A percentile compares a stretch with the other conserved stretches of the same genome.
phyloP scores from a whole-genome alignment of 2,113 vertebrate species.

The Callaeas wilsoni region DNA sequence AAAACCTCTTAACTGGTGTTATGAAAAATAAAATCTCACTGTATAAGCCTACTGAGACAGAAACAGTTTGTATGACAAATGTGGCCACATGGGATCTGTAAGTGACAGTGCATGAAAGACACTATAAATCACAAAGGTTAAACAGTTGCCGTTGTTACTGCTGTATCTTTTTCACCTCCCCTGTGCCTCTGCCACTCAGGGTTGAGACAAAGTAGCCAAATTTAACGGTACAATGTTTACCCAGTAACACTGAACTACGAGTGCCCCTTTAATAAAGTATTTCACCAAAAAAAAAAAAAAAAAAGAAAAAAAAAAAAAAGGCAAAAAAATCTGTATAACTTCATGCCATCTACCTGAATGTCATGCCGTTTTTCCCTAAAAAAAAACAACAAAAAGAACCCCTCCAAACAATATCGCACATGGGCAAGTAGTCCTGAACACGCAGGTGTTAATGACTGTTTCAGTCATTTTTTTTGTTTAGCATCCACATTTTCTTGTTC shows the following conservation, averaged over 20 bases:
- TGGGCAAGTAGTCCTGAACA: background rate
- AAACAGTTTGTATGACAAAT: background rate
- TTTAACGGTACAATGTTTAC: background rate
- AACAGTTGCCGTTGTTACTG: background rate
- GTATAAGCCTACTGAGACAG: background rate
- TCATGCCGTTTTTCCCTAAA: background rate
- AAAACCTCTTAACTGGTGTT: background rate
- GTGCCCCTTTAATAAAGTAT: background rate
- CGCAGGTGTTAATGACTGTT: background rate
- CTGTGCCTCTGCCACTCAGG: background rate
- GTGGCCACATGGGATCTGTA: background rate
- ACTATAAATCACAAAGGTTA: background rate
- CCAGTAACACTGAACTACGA: accelerated
- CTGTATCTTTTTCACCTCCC: background rate
- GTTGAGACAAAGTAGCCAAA: background rate
- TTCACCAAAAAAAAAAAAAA: background rate
- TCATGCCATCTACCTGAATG: background rate
- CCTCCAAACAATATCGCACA: background rate
- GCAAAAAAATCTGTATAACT: background rate
- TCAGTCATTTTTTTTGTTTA: background rate
- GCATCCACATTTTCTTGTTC: background rate
- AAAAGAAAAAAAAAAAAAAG: background rate
- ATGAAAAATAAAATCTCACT: background rate
- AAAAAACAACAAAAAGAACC: background rate
- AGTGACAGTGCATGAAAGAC: background rate